Evolutionary conservation across 2,888 invertebrate species (phyloP).

Genomic region (Cheilosia impressa): DNA sequence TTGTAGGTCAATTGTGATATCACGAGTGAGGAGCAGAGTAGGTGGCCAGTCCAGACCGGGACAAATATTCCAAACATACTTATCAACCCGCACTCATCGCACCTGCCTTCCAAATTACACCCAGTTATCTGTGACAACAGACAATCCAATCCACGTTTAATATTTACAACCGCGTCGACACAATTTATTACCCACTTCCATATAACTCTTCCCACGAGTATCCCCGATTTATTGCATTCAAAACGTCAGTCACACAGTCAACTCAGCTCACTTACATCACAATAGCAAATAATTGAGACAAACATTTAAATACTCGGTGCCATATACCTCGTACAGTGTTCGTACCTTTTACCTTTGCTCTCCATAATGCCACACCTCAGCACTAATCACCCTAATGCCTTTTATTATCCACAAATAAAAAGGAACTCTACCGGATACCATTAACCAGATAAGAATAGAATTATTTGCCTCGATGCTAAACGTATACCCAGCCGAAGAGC

Average conservation of each 20-base stretch:
- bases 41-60: no score
- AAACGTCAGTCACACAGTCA: constrained; percentile 16
- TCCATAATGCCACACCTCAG: constrained; percentile 53
- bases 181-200: background rate
- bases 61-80: no score
- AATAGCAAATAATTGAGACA: constrained; percentile 18
- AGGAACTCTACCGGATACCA: constrained; percentile 61
- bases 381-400: constrained; percentile 64
- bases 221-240: constrained; percentile 29
- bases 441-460: constrained; percentile 58
- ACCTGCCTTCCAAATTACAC: no score
- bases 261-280: constrained; percentile 7
- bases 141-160: no score
- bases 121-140: no score
- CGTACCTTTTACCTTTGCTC: background rate
- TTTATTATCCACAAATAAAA: constrained; percentile 61
- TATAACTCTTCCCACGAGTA: background rate
- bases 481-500: background rate
- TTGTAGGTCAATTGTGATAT: no score
- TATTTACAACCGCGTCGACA: no score
- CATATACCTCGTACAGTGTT: background rate
- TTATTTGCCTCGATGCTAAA: constrained; percentile 35
- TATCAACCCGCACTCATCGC: no score
- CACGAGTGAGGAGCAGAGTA: no score
- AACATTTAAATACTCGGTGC: constrained; percentile 18